These are phyloP conservation scores for Dione juno DNA, from an alignment of 2,888 invertebrate species.

Conservation along the genomic window DNA sequence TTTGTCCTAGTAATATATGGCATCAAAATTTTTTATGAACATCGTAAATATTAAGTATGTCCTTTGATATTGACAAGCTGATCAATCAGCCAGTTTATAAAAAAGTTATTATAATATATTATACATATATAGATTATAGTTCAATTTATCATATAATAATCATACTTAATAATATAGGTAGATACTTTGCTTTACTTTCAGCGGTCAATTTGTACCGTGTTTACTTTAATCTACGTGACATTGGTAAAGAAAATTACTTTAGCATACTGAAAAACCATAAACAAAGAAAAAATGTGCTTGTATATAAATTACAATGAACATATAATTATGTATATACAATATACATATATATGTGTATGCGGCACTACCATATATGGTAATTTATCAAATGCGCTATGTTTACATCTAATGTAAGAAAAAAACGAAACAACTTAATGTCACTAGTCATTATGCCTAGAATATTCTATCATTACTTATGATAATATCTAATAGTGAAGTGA, in stretches of 20 bases:
- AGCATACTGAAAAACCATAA: too few relatives aligned
- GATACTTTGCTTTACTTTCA: too few relatives aligned
- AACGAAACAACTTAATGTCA: not conserved
- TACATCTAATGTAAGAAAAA: not conserved
- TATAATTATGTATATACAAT: too few relatives aligned
- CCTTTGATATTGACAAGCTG: not conserved
- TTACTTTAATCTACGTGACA: too few relatives aligned
- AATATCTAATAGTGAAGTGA: slow-evolving; percentile 1
- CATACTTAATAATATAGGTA: too few relatives aligned
- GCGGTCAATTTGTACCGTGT: too few relatives aligned
- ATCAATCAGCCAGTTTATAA: not conserved
- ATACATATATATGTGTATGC: too few relatives aligned
- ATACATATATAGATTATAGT: too few relatives aligned
- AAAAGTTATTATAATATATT: not conserved
- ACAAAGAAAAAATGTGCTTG: too few relatives aligned
- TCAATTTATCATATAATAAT: too few relatives aligned
- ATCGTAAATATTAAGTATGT: not conserved
- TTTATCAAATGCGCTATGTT: not conserved
- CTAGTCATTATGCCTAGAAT: slow-evolving; percentile 7
- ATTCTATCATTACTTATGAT: slow-evolving; percentile 8
- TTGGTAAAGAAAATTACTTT: too few relatives aligned
- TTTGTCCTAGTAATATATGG: not conserved
- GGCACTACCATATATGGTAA: not conserved
- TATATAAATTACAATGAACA: too few relatives aligned
- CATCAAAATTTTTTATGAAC: not conserved